Base-by-base conservation (phyloP, 2,888 invertebrate genomes). In the Crocallis elinguaria region DNA sequence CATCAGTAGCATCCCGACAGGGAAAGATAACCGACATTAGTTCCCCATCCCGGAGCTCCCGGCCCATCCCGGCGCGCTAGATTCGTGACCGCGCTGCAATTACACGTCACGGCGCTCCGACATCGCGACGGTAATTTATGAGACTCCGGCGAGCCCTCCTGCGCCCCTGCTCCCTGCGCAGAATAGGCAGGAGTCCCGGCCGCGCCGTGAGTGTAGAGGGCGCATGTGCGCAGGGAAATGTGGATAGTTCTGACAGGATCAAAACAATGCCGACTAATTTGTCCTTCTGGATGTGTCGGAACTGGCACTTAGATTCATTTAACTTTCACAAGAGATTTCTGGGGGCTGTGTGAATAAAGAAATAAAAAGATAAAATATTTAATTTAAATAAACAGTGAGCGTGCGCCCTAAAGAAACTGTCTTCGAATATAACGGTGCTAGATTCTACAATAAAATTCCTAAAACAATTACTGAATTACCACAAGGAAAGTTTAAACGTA, bases 111-210 rank as follows among this genome's bases (percentile, higher is more conserved):
- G 50, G 53, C 43, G 82, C 76, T 69, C 64, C 62, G 61, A 64
- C 68, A 60, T 66, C 68, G 67, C 75, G 64, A 69, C 69, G 66
- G 70, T 77, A 71, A 79, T 82, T 83, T 84, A 82, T 80, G 82
- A 79, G 75, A 68, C 68, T 60, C 17, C 43, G 23, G 35, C 36
- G 17, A 23, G 67, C 68, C n/a, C n/a, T n/a, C 66, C 68, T 63
- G 71, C 71, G 76, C 77, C 75, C 77, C 75, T 71, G 79, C 77
- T 69, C 63, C 64, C 70, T 73, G 75, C 62, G 53, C 67, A 37
- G 45, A 36, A 37, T 45, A 37, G 7, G 7, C 6, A 27, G 2
- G 5, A 45, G 45, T 45, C 7, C 14, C 17, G 8, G 27, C 49
- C 1, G 37, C 30, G 9, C 51, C 33, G 49, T 23, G 46, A 35